These are phyloP conservation scores for Vanessa atalanta DNA, from an alignment of 1,140 invertebrate genomes.

Conservation along the genomic window DNA sequence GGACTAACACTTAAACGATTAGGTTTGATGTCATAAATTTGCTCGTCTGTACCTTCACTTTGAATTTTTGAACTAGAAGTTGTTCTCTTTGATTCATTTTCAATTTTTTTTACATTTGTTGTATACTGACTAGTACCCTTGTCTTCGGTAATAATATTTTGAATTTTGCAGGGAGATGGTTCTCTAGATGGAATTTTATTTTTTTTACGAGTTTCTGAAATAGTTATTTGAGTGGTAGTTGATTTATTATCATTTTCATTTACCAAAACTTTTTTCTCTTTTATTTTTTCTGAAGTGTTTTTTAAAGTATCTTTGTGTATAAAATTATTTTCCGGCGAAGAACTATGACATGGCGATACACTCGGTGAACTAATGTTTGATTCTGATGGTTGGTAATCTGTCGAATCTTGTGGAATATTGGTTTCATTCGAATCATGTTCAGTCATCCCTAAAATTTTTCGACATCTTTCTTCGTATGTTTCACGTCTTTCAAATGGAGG, in stretches of 20 bases:
- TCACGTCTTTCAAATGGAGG: slow-evolving; percentile 82
- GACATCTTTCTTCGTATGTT: slow-evolving; percentile 86
- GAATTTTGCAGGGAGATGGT: slow-evolving; percentile 38
- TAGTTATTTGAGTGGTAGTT: slow-evolving; percentile 16
- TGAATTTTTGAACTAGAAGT: not conserved
- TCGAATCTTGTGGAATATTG: slow-evolving; percentile 40
- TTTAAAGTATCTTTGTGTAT: not conserved
- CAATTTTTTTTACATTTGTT: not conserved
- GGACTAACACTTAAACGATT: slow-evolving; percentile 20
- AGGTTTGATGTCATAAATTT: slow-evolving; percentile 8
- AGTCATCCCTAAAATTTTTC: slow-evolving; percentile 84
- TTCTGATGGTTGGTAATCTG: slow-evolving; percentile 40
- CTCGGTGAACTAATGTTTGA: slow-evolving; percentile 44
- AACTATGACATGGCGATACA: slow-evolving; percentile 59
- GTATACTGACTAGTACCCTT: not conserved
- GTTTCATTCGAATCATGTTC: slow-evolving; percentile 64
- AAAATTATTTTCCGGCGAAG: slow-evolving; percentile 46
- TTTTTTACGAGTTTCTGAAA: slow-evolving; percentile 27
- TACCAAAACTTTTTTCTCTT: slow-evolving; percentile 9
- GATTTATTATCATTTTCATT: slow-evolving; percentile 2
- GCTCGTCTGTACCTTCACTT: not conserved
- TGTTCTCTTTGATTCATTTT: not conserved
- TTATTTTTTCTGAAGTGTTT: slow-evolving; percentile 12
- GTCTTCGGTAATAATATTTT: slow-evolving; percentile 15
- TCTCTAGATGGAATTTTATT: slow-evolving; percentile 45